A percentile compares a stretch with the other conserved stretches of the same genome.
Evolutionary conservation across 2,888 invertebrate genomes (phyloP).

Genomic region (Rugalucina vietnamica): DNA sequence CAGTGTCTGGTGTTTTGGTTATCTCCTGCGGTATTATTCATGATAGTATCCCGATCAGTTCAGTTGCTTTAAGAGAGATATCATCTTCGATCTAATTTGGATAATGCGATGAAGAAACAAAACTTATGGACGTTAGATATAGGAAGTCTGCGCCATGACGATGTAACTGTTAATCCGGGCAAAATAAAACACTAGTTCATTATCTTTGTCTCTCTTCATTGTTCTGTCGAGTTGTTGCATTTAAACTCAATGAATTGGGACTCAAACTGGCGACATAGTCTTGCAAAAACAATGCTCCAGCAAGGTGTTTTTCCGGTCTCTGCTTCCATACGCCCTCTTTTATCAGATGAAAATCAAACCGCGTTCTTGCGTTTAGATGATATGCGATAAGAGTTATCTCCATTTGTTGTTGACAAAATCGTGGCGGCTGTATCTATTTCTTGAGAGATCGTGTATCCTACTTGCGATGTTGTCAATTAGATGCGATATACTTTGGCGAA

Average conservation of each 20-base stretch:
- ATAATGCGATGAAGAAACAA: too few species aligned
- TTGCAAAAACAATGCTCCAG: constrained; percentile 6
- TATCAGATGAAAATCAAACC: background rate
- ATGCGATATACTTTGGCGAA: background rate
- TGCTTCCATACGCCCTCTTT: background rate
- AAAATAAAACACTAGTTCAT: too few species aligned
- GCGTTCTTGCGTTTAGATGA: constrained; percentile 16
- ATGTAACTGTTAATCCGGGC: too few species aligned
- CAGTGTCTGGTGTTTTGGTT: too few species aligned
- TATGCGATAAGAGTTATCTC: background rate
- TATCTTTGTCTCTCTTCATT: constrained; percentile 11
- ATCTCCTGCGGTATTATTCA: too few species aligned
- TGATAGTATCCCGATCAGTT: too few species aligned
- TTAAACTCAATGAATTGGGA: constrained; percentile 41
- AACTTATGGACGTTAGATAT: too few species aligned
- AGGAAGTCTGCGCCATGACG: too few species aligned
- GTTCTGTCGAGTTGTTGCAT: constrained; percentile 19
- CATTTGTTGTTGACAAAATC: background rate
- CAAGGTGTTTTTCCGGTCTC: constrained; percentile 22
- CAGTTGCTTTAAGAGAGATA: too few species aligned
- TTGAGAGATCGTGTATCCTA: background rate
- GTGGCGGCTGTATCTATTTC: background rate
- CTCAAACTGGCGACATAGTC: constrained; percentile 54
- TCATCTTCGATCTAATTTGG: too few species aligned
- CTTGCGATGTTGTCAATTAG: background rate